Evolutionary conservation across 2,113 vertebrate genomes (phyloP).

Genomic region (Chrysemys picta): DNA sequence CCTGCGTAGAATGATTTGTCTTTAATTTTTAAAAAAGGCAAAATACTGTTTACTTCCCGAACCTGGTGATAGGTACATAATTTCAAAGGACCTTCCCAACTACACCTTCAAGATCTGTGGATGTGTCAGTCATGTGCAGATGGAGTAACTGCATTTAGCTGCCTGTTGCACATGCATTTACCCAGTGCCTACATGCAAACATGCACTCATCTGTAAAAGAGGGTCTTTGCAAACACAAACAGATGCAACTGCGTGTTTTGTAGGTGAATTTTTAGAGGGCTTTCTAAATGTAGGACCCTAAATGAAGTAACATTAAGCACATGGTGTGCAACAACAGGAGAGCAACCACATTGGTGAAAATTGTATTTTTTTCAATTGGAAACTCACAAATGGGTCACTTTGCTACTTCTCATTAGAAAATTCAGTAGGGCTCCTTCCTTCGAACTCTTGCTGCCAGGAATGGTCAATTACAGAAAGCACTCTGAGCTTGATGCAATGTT

Average conservation of each 20-base stretch:
- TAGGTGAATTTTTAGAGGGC: background rate
- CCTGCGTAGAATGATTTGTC: background rate
- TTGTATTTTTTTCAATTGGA: background rate
- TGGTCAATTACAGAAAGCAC: fast-evolving
- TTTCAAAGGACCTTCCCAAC: background rate
- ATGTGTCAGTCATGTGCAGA: background rate
- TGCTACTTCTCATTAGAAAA: background rate
- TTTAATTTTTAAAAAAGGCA: background rate
- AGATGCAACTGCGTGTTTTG: background rate
- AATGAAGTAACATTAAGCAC: background rate
- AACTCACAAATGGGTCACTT: background rate
- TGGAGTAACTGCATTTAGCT: background rate
- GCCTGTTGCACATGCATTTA: background rate
- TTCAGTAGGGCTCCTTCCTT: background rate
- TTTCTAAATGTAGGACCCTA: background rate
- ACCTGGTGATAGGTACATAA: background rate
- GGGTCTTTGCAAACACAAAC: background rate
- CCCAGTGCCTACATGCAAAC: background rate
- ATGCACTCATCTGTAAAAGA: background rate
- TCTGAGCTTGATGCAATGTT: fast-evolving
- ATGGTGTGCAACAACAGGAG: background rate
- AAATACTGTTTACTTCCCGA: background rate
- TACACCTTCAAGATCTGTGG: background rate
- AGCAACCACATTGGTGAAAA: background rate
- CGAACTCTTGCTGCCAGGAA: background rate